Conservation (phyloP, 2,113 vertebrate genomes). For the Nicator chloris region DNA sequence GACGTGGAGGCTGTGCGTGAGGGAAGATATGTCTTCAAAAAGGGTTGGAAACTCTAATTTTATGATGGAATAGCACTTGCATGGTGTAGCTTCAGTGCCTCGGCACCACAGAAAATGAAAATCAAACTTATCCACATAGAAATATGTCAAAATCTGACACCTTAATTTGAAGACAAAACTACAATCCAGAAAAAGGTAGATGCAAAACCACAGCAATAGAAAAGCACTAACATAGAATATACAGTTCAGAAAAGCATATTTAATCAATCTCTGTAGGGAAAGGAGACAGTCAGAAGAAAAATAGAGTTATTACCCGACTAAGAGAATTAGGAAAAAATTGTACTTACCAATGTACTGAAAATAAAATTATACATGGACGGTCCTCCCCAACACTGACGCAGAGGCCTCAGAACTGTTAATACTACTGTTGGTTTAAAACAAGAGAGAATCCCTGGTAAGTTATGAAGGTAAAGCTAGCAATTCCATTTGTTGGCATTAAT, state of each 20-base stretch:
- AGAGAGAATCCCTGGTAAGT: neutral
- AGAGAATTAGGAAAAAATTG: neutral
- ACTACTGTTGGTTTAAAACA: neutral
- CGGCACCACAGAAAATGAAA: neutral
- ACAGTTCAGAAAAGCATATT: neutral
- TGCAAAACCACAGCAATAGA: neutral
- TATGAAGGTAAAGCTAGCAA: neutral
- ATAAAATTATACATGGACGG: neutral
- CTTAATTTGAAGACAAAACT: neutral
- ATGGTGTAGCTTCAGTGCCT: neutral
- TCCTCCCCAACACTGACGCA: neutral
- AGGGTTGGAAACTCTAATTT: neutral
- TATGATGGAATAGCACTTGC: neutral
- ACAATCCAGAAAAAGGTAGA: neutral
- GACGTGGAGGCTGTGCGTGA: rapidly evolving
- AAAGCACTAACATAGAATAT: neutral
- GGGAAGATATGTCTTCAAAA: neutral
- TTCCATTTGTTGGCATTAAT: neutral
- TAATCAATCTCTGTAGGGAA: neutral
- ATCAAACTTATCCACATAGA: neutral
- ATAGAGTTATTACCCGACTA: neutral
- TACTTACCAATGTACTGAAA: neutral
- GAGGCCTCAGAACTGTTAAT: neutral
- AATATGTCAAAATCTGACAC: neutral
- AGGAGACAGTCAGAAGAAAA: neutral